Evolutionary conservation across 2,113 vertebrate species (phyloP).

Genomic region (Megatriorchis doriae): DNA sequence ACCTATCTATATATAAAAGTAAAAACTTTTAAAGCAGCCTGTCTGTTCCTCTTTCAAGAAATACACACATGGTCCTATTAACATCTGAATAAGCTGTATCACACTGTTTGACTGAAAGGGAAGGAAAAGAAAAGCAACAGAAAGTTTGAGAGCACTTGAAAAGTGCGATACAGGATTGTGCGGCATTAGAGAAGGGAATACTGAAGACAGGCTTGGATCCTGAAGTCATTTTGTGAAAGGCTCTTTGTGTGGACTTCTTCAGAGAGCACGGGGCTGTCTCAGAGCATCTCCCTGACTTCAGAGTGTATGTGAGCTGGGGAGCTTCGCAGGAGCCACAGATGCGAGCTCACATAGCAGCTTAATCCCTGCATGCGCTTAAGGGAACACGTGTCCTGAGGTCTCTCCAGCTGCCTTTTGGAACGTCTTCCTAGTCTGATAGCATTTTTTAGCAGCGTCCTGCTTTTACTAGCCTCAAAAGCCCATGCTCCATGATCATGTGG

Average conservation of each 20-base stretch:
- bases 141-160: not conserved
- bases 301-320: not conserved
- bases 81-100: not conserved
- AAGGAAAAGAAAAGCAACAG: not conserved
- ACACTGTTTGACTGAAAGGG: not conserved
- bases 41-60: not conserved
- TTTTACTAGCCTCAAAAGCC: not conserved
- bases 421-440: not conserved
- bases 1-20: constrained; percentile 1
- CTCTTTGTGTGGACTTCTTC: not conserved
- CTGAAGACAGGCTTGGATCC: not conserved
- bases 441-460: not conserved
- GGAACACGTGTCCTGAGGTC: not conserved
- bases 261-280: accelerated
- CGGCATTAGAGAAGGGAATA: not conserved
- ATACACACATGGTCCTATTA: not conserved
- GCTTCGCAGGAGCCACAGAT: not conserved
- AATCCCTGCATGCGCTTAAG: not conserved
- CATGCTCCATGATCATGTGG: not conserved
- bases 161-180: not conserved
- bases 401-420: not conserved
- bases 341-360: not conserved
- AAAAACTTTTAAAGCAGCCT: not conserved
- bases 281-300: not conserved
- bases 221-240: not conserved